Conservation (phyloP, 1,140 invertebrate genomes). For the Drosophila rufa region DNA sequence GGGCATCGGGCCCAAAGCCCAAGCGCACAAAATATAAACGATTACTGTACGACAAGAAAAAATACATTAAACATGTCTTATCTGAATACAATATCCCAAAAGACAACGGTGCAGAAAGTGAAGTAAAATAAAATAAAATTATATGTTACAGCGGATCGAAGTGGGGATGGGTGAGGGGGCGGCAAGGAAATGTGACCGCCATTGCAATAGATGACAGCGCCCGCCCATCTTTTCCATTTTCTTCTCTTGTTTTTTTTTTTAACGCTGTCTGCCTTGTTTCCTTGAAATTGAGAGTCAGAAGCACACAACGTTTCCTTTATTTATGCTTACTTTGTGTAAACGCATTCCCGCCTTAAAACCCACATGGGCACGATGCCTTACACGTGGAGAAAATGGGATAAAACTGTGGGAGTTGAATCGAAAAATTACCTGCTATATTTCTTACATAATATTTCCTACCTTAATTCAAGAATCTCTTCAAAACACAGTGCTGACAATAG, state of each 20-base stretch:
- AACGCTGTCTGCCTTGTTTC: conserved; percentile 56
- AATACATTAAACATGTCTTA: conserved; percentile 84
- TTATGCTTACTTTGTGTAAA: conserved; percentile 83
- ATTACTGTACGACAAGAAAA: conserved; percentile 83
- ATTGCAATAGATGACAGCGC: conserved; percentile 53
- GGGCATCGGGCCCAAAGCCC: conserved; percentile 27
- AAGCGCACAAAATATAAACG: conserved; percentile 76
- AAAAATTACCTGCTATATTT: no score
- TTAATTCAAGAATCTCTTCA: background rate
- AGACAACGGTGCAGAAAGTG: conserved; percentile 82
- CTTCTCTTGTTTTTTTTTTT: background rate
- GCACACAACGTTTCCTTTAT: conserved; percentile 70
- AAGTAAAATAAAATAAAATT: conserved; percentile 83
- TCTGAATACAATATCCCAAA: conserved; percentile 84
- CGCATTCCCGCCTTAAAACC: conserved; percentile 60
- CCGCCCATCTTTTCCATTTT: background rate
- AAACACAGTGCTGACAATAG: background rate
- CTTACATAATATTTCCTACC: background rate
- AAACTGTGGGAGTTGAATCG: background rate
- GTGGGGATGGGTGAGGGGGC: conserved; percentile 15
- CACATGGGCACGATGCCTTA: conserved; percentile 26
- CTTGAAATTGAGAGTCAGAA: conserved; percentile 38
- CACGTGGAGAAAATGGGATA: conserved; percentile 2
- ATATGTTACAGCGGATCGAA: conserved; percentile 73
- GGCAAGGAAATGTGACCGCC: conserved; percentile 71